Evolutionary conservation across 2,113 vertebrate species (phyloP).

Genomic region (Chaetorhynchus papuensis): DNA sequence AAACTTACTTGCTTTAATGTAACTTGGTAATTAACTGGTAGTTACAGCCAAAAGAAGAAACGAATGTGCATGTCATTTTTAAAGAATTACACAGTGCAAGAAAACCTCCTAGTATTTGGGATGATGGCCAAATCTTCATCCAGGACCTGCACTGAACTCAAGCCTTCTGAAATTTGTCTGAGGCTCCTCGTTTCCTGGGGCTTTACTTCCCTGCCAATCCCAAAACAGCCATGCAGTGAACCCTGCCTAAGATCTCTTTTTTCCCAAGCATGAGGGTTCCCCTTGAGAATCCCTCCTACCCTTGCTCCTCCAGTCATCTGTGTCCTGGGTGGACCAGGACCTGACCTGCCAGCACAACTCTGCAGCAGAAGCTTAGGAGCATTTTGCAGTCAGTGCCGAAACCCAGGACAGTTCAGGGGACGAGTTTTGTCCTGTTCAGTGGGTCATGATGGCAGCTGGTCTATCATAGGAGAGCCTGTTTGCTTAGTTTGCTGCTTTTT

Average conservation of each 20-base stretch:
- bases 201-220: neutral
- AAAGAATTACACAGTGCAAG: neutral
- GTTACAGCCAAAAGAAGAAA: neutral
- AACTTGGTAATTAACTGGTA: neutral
- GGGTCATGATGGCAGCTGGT: neutral
- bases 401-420: neutral
- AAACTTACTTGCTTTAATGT: neutral
- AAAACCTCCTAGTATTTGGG: neutral
- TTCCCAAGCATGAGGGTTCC: accelerated
- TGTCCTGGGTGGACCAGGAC: neutral
- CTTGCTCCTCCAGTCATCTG: neutral
- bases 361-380: neutral
- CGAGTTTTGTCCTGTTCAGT: accelerated
- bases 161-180: neutral
- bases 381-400: accelerated
- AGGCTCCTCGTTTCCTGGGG: neutral
- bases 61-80: neutral
- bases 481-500: neutral
- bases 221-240: neutral
- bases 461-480: neutral
- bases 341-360: neutral
- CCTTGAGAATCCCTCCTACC: neutral
- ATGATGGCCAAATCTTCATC: neutral
- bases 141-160: neutral
- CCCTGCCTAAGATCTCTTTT: neutral